Conservation (phyloP, 2,888 invertebrate species). For the Amorpha juglandis region DNA sequence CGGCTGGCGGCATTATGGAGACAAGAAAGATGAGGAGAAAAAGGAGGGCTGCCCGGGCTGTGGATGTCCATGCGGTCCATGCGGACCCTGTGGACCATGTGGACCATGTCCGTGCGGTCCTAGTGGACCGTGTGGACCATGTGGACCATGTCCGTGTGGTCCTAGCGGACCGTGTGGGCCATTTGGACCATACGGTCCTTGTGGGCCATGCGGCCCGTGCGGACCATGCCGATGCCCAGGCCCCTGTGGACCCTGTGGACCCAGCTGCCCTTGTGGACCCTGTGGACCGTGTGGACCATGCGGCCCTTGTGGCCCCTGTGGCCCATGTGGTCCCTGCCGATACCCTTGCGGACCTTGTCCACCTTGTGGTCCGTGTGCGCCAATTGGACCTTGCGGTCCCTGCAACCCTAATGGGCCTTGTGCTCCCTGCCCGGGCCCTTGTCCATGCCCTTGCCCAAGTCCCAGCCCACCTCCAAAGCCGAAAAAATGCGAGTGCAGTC, state of each 20-base stretch:
- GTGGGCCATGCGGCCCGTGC: constrained; percentile 37
- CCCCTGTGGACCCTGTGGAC: constrained; percentile 46
- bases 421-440: constrained; percentile 44
- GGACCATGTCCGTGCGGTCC: constrained; percentile 41
- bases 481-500: constrained; percentile 44
- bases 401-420: constrained; percentile 44
- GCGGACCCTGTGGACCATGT: constrained; percentile 39
- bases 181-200: constrained; percentile 43
- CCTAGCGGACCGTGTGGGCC: constrained; percentile 57
- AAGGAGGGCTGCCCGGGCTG: constrained; percentile 43
- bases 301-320: constrained; percentile 45
- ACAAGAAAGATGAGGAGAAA: constrained; percentile 55
- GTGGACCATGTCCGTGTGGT: constrained; percentile 52
- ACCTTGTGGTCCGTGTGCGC: constrained; percentile 34
- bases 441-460: constrained; percentile 41
- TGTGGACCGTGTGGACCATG: constrained; percentile 38
- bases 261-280: constrained; percentile 44
- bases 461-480: constrained; percentile 39
- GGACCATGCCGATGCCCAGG: constrained; percentile 48
- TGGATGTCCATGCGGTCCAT: constrained; percentile 41
- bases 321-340: constrained; percentile 46
- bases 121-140: constrained; percentile 49
- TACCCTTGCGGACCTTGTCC: constrained; percentile 45
- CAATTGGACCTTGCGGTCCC: constrained; percentile 28
- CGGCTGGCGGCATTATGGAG: constrained; percentile 48